These are phyloP conservation scores for Tragelaphus strepsiceros DNA, from an alignment of 2,113 vertebrate species.

Conservation along the genomic window DNA sequence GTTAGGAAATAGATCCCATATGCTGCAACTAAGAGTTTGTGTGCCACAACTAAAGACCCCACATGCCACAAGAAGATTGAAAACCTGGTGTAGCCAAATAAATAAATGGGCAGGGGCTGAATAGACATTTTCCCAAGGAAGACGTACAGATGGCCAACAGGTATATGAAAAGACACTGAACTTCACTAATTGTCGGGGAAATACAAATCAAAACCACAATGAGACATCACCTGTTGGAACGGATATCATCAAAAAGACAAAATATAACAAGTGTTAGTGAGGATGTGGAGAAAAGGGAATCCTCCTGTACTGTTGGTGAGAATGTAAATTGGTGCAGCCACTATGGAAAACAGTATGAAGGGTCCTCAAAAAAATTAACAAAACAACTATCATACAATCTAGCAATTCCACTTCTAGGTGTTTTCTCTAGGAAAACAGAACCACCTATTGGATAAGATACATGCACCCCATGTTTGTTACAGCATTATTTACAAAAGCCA, in stretches of 20 bases:
- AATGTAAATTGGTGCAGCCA: not conserved
- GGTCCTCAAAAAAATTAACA: not conserved
- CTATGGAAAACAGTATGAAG: not conserved
- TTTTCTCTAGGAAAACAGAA: not conserved
- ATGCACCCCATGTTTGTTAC: no score
- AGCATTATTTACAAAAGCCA: not conserved
- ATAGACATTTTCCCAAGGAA: not conserved
- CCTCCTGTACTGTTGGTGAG: not conserved
- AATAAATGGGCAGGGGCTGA: not conserved
- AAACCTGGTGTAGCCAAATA: not conserved
- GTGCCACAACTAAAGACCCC: not conserved
- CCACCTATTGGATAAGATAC: not conserved
- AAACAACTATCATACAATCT: not conserved
- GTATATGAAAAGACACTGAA: not conserved
- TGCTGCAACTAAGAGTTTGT: accelerated
- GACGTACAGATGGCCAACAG: not conserved
- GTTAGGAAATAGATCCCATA: not conserved
- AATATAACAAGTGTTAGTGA: not conserved
- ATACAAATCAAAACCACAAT: not conserved
- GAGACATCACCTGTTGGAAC: not conserved
- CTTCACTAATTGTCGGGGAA: not conserved
- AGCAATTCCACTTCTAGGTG: not conserved
- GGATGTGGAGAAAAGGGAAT: not conserved
- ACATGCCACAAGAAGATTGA: accelerated
- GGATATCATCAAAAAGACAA: not conserved